Evolutionary conservation across 2,797 vertebrate species (phyloP), one percentile per base, ranked within the genome.

Genomic region (Acanthopagrus latus): DNA sequence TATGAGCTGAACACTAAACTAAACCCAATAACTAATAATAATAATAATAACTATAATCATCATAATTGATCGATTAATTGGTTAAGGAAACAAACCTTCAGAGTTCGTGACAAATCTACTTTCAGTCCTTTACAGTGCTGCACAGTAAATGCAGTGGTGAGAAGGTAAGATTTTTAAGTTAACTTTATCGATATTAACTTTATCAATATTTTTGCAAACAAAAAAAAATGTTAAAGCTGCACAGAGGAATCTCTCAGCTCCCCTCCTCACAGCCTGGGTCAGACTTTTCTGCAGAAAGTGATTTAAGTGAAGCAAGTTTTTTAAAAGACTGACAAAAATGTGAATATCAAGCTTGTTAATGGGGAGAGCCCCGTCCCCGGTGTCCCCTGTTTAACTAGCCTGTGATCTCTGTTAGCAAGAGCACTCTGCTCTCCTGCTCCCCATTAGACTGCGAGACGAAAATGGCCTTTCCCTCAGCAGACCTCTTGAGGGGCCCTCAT

Each of bases 401-500:
- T 78, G 43, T 71, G 55, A 69, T 81, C 64, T 59, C 60, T 67
- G 46, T 65, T 77, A 69, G 74, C 47, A 68, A 20, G 50, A 80
- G 47, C 51, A 27, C 69, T 80, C 33, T 5, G 52, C 64, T 86
- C 86, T 83, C 38, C 80, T 85, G 85, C 80, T 93, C 84, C 85
- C 70, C 73, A 84, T 91, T 88, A 91, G 68, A 83, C 65, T 83
- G 55, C 54, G 54, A 64, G 59, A 73, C 75, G 87, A 79, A 90
- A 86, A 86, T 78, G 80, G 73, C 78, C 89, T 83, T 78, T 83
- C 64, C 69, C 82, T 89, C 80, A 64, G 73, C 80, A 89, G 87
- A 90, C 81, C 79, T 80, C 89, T 90, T 79, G 86, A 92, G 90
- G 87, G 88, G 84, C 83, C 76, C 92, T 92, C 82, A 80, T 94